Base-by-base conservation (phyloP, 2,888 invertebrate species). In the Spilarctia lutea region DNA sequence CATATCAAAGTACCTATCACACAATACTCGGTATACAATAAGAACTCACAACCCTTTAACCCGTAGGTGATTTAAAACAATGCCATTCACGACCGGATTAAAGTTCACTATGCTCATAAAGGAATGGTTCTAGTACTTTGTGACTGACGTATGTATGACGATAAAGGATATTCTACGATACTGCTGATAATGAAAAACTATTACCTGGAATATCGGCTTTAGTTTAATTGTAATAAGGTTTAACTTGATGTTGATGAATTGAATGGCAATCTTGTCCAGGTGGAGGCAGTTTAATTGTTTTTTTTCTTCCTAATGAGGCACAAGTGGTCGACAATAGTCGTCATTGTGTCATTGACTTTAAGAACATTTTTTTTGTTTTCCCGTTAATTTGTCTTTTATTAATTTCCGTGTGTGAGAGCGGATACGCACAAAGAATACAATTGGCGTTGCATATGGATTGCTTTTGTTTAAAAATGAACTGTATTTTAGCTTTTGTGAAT, bases 281-380 rank as follows among this genome's bases (percentile, higher is more conserved):
- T 91, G 88, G 88, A 89, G 83, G 88, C 85, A 87, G 88, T 81
- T 91, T 92, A 93, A 94, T 94, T 94, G 92, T 94, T 92, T 93
- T 93, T 91, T 92, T 92, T 93, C 89, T 91, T 93, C 91, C 91
- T 95, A 95, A 95, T 95, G 95, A 95, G 94, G 94, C 92, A 91
- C 91, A 92, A 93, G 94, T 93, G 91, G 92, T 92, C 89, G 90
- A 94, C 94, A 93, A 94, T 94, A 85, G 81, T 91, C 89, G 91
- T 93, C 92, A 93, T 94, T 93, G 92, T 92, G 91, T 91, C 90
- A 91, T 89, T 91, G 90, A 91, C 90, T 90, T 91, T 85, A 82
- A 85, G 89, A 89, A 86, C 88, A 82, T 81, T 87, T 87, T 91
- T 33, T 89, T 89, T 81, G 88, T 90, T 90, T 87, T 79, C 82